Base-by-base conservation (phyloP, 2,888 invertebrate species). In the Sisyra nigra region DNA sequence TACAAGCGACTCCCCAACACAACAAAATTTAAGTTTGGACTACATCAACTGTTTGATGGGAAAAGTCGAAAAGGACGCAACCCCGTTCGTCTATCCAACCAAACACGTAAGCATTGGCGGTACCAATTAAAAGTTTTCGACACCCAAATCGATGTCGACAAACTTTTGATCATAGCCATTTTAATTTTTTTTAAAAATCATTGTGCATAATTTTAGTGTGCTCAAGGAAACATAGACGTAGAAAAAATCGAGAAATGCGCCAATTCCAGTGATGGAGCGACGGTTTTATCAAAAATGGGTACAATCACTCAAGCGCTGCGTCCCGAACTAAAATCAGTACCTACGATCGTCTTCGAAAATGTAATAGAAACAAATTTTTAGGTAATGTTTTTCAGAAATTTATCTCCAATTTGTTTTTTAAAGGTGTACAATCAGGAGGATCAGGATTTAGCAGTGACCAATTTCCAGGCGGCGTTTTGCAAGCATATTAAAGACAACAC, bases 261-360 rank as follows among this genome's bases (percentile, higher is more conserved):
- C 45, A 64, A 63, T 47, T 54, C 54, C 43, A 48, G 51, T 3
- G 55, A 58, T 41, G 62, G 61, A 48, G 63, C 67, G 45, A 55
- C 48, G 3, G 57, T 69, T 35, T 59, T 74, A 18, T 67, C 69
- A 0, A 44, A 61, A 0, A 63, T 69, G 45, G 80, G 79, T 1
- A 68, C 71, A 49, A 60, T 69, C 53, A 76, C 76, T 0, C 60
- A 65, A 45, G 51, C 53, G 0, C 64, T 80, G 3, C 63, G 67
- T 52, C 63, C 71, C 1, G 71, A 73, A 1, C 61, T 81, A 9
- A 53, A 58, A 18, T 74, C 71, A 47, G 80, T 81, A 14, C 81
- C 81, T 7, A 77, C 78, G 4, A 59, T 81, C 11, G 69, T 77
- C 9, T 72, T 80, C 52, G 74, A 77, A 49, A 68, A 72, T 61